These are phyloP conservation scores for Trichonephila inaurata DNA, from an alignment of 1,140 invertebrate genomes.

Conservation along the genomic window DNA sequence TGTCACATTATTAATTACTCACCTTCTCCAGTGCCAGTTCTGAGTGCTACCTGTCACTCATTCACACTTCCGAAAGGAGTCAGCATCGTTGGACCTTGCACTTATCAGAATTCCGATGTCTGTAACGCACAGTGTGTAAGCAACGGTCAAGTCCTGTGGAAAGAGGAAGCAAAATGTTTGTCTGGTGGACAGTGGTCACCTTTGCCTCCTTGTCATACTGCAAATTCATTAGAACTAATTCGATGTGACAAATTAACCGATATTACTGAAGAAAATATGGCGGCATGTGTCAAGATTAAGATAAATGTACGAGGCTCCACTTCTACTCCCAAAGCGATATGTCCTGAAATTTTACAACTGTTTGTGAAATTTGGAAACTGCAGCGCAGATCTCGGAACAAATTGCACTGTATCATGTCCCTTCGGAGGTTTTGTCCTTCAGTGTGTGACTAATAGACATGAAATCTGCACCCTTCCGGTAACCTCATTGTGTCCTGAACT, in stretches of 20 bases:
- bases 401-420: background rate
- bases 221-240: background rate
- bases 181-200: background rate
- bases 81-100: background rate
- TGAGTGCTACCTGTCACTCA: background rate
- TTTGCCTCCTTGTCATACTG: background rate
- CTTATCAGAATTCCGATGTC: background rate
- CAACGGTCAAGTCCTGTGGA: background rate
- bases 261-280: background rate
- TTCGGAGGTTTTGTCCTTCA: background rate
- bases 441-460: background rate
- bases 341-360: background rate
- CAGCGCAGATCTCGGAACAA: background rate
- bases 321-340: background rate
- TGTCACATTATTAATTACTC: no score
- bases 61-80: background rate
- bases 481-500: background rate
- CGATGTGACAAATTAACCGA: background rate
- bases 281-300: slow-evolving; percentile 11
- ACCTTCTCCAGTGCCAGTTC: background rate
- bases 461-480: background rate
- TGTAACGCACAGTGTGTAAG: background rate
- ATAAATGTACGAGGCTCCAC: background rate
- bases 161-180: background rate
- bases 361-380: background rate